phyloP scores from a whole-genome alignment of 30 jellyfish, hydroid and myxozoan genomes.

The Catostylus mosaicus region DNA sequence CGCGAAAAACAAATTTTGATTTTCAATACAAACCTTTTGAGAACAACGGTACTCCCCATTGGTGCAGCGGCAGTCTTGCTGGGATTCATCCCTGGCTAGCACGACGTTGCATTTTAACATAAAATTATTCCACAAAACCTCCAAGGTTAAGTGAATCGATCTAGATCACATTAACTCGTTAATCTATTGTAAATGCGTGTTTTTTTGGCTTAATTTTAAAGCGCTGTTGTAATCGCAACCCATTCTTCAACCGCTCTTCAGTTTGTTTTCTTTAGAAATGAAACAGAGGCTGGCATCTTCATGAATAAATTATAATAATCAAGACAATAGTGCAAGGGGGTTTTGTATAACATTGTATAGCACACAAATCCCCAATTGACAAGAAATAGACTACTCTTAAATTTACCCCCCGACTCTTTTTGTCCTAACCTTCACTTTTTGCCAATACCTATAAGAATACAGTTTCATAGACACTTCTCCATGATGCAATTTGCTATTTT shows the following conservation, averaged over 20 bases:
- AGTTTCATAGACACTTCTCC: too few species aligned
- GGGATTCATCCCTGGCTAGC: not conserved
- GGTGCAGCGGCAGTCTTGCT: conserved; percentile 14
- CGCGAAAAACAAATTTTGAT: too few species aligned
- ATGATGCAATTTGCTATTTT: too few species aligned
- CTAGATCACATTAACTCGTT: not conserved
- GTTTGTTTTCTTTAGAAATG: conserved; percentile 40
- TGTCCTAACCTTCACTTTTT: too few species aligned
- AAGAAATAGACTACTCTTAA: too few species aligned
- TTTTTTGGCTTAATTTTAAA: conserved; percentile 6
- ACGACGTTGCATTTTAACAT: not conserved
- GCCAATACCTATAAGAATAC: too few species aligned
- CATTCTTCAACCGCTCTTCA: conserved; percentile 34
- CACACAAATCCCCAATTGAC: too few species aligned
- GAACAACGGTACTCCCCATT: conserved; percentile 14
- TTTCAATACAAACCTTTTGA: conserved; percentile 6
- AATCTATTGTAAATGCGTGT: conserved; percentile 16
- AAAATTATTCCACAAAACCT: conserved; percentile 11
- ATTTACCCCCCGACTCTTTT: too few species aligned
- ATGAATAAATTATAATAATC: conserved; percentile 25
- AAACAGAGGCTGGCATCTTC: conserved; percentile 14
- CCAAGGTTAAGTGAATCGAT: conserved; percentile 11
- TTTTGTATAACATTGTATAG: too few species aligned
- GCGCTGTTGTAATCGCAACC: not conserved
- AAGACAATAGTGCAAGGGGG: too few species aligned